Percentiles rank a stretch among this genome's conserved stretches.
Evolutionary conservation across 2,113 vertebrate genomes (phyloP).

Genomic region (Sakesphorus luctuosus): DNA sequence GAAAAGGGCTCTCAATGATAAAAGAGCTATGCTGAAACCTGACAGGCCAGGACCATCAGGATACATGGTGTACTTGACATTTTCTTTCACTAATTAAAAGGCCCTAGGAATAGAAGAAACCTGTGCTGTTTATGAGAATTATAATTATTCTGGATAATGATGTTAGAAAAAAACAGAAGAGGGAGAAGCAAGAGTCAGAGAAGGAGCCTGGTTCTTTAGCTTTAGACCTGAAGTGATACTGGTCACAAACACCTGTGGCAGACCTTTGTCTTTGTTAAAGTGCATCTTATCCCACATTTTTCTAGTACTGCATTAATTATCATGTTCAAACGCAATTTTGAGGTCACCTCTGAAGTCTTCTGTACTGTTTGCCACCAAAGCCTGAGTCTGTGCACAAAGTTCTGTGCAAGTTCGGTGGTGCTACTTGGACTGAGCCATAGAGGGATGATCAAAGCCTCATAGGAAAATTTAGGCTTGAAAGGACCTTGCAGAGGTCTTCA

Average conservation of each 20-base stretch:
- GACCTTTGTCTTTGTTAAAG: neutral
- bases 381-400: neutral
- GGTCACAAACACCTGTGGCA: neutral
- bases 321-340: neutral
- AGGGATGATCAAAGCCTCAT: neutral
- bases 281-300: neutral
- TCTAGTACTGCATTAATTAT: neutral
- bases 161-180: neutral
- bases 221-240: neutral
- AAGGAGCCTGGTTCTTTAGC: neutral
- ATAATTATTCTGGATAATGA: neutral
- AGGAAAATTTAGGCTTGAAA: neutral
- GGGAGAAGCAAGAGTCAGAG: neutral
- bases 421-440: neutral
- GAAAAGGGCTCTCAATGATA: neutral
- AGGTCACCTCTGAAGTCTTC: neutral
- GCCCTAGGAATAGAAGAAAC: slow-evolving; percentile 44
- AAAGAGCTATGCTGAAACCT: neutral
- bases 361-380: neutral
- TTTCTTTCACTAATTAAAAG: slow-evolving; percentile 47
- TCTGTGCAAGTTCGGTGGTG: neutral
- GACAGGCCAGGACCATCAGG: neutral
- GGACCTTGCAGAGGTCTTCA: neutral
- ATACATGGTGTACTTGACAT: neutral
- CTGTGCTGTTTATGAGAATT: neutral